phyloP scores from a whole-genome alignment of 2,888 invertebrate species.

The Onchidella celtica region DNA sequence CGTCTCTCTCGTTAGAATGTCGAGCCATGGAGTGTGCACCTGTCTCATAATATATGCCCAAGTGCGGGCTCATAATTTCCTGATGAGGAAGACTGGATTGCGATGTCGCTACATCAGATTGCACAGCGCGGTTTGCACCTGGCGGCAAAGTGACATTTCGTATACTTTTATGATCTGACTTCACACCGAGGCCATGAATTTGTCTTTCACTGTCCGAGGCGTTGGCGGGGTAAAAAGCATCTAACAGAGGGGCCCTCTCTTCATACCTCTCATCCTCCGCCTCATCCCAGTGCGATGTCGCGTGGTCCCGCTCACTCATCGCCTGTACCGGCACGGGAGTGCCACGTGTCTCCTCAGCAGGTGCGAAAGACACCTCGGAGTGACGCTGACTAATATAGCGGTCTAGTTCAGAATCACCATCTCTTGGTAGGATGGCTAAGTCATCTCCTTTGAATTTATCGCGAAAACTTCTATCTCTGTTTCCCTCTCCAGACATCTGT shows the following conservation, averaged over 20 bases:
- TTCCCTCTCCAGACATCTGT: not conserved
- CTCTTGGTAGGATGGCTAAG: not conserved
- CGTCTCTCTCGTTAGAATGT: not conserved
- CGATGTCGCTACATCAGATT: no score
- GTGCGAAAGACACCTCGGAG: not conserved
- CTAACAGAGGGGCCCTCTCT: not conserved
- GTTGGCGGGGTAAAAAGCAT: no score
- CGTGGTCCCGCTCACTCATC: not conserved
- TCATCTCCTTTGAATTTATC: no score
- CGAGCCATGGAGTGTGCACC: no score
- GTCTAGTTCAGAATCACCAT: not conserved
- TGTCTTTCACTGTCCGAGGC: no score
- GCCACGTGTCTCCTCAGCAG: not conserved
- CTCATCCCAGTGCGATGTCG: not conserved
- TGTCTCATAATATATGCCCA: no score
- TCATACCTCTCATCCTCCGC: not conserved
- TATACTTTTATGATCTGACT: no score
- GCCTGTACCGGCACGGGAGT: not conserved
- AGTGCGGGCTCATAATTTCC: no score
- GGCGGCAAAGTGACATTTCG: not conserved
- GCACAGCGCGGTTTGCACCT: no score
- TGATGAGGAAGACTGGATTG: no score
- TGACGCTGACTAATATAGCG: not conserved
- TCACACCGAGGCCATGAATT: no score
- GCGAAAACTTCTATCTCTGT: not conserved